Evolutionary conservation across 2,888 invertebrate genomes (phyloP).

Genomic region (Scelioninae gen. 2): DNA sequence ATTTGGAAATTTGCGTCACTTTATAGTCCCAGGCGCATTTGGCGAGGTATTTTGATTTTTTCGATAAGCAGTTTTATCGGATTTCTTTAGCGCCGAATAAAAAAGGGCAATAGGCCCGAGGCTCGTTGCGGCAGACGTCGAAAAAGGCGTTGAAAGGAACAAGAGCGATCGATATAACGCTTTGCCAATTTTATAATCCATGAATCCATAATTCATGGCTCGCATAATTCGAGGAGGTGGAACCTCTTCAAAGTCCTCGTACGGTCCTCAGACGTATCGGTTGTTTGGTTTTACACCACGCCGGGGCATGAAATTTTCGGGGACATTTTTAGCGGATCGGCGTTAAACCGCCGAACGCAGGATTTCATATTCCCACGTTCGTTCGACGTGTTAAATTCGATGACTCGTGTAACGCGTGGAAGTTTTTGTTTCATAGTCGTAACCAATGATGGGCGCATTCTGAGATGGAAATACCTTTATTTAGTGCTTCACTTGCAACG

Average conservation of each 20-base stretch:
- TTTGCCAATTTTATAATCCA: slow-evolving; percentile 71
- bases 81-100: slow-evolving; percentile 48
- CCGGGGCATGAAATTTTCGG: slow-evolving; percentile 20
- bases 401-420: slow-evolving; percentile 65
- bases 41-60: slow-evolving; percentile 52
- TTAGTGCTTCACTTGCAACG: slow-evolving; percentile 47
- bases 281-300: slow-evolving; percentile 40
- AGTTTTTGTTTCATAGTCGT: slow-evolving; percentile 51
- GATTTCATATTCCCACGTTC: slow-evolving; percentile 61
- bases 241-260: slow-evolving; percentile 44
- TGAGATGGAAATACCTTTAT: slow-evolving; percentile 53
- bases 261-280: slow-evolving; percentile 49
- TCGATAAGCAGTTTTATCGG: slow-evolving; percentile 56
- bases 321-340: slow-evolving; percentile 28
- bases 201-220: slow-evolving; percentile 71
- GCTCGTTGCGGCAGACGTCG: slow-evolving; percentile 44
- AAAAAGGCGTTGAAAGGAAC: slow-evolving; percentile 55
- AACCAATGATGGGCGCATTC: slow-evolving; percentile 46
- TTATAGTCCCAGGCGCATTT: slow-evolving; percentile 29
- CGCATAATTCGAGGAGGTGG: slow-evolving; percentile 59
- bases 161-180: slow-evolving; percentile 67
- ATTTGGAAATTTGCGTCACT: slow-evolving; percentile 40
- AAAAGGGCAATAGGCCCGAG: slow-evolving; percentile 44
- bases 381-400: slow-evolving; percentile 66
- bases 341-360: slow-evolving; percentile 30